Percentiles rank a stretch among this genome's conserved stretches.
These are phyloP conservation scores for Microhierax caerulescens DNA, from an alignment of 2,797 vertebrate genomes.

Conservation along the genomic window DNA sequence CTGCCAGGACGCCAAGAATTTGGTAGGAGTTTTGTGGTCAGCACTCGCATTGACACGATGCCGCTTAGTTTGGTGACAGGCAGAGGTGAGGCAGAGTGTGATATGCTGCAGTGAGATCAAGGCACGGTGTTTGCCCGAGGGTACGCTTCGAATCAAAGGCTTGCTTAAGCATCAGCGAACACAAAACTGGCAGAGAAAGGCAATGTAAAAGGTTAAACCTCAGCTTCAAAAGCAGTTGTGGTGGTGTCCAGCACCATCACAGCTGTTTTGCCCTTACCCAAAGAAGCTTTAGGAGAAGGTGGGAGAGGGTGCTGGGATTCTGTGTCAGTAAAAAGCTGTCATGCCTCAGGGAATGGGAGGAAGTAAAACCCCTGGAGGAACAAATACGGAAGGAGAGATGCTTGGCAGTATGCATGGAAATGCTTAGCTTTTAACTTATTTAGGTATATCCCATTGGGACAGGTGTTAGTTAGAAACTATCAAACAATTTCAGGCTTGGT, in stretches of 20 bases:
- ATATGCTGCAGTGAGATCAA: background rate
- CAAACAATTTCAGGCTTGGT: background rate
- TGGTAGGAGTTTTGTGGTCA: background rate
- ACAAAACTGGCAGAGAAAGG: background rate
- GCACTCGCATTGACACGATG: rapidly evolving
- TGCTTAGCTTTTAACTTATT: background rate
- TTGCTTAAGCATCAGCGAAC: background rate
- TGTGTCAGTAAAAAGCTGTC: background rate
- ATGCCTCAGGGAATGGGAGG: background rate
- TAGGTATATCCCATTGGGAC: background rate
- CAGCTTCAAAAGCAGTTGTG: background rate
- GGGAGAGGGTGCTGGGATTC: background rate
- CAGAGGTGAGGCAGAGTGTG: background rate
- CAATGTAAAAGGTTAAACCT: background rate
- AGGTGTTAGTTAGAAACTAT: background rate
- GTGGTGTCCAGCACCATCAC: too few relatives aligned
- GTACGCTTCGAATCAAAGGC: background rate
- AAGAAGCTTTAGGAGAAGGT: background rate
- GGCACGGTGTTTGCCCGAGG: background rate
- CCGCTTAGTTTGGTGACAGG: background rate
- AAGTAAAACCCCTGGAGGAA: background rate
- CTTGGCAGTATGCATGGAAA: background rate
- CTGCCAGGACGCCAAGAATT: background rate
- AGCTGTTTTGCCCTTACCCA: background rate
- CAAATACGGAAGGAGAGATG: background rate